Evolutionary conservation across 2,113 vertebrate genomes (phyloP).

Genomic region (Nothobranchius furzeri): DNA sequence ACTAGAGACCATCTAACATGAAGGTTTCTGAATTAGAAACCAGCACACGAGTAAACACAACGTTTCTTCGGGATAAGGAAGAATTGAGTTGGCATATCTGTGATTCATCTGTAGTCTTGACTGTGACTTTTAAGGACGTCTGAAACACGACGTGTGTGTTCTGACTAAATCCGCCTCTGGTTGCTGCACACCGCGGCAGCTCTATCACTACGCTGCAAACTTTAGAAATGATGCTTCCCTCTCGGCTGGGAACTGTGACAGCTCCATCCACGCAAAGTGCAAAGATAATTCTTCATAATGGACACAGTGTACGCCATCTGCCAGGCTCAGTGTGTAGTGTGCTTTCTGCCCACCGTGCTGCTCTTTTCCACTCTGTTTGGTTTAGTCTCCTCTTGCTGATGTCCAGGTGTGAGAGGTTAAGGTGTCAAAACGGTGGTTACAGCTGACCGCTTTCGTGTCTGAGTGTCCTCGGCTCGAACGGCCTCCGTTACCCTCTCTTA

Average conservation of each 20-base stretch:
- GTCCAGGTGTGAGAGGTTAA: constrained; percentile 15
- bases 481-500: constrained; percentile 13
- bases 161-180: no score
- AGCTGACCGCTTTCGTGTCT: constrained; percentile 8
- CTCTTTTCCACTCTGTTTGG: constrained; percentile 12
- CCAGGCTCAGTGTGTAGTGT: constrained; percentile 55
- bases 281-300: constrained; percentile 57
- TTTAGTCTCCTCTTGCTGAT: constrained; percentile 4
- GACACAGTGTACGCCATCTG: constrained; percentile 76
- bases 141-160: no score
- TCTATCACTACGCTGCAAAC: constrained; percentile 16
- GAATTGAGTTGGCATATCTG: no score
- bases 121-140: no score
- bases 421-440: constrained; percentile 7
- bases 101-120: no score
- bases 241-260: constrained; percentile 42
- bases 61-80: no score
- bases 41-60: no score
- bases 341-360: constrained; percentile 43
- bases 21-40: no score
- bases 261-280: constrained; percentile 53
- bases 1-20: no score
- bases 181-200: no score
- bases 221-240: constrained; percentile 32
- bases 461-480: not conserved